Evolutionary conservation across 2,797 vertebrate species (phyloP).

Genomic region (Poliocrania exsul): DNA sequence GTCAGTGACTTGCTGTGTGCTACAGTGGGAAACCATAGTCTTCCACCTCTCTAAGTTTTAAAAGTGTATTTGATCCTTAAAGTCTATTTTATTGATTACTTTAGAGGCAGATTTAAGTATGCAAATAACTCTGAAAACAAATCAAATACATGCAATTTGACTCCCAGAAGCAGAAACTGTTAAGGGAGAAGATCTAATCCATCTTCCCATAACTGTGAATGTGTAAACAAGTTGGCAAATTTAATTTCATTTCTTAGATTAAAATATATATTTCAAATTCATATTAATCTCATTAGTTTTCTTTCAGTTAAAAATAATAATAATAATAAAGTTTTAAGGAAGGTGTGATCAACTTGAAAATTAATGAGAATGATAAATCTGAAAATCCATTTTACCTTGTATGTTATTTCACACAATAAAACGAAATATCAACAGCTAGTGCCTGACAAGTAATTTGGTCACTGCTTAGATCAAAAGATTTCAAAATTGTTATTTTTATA

Average conservation of each 20-base stretch:
- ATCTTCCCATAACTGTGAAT: neutral
- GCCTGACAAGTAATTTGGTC: neutral
- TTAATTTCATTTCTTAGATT: neutral
- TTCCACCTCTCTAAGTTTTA: neutral
- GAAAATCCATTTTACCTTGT: neutral
- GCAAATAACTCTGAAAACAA: neutral
- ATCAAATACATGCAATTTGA: neutral
- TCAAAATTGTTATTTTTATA: neutral
- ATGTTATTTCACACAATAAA: neutral
- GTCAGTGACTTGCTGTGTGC: neutral
- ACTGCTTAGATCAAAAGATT: neutral
- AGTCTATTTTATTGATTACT: neutral
- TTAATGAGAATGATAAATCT: neutral
- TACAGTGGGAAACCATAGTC: neutral
- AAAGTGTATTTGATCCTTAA: neutral
- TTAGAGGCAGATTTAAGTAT: neutral
- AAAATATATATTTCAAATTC: neutral
- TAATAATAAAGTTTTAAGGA: neutral
- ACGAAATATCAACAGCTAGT: neutral
- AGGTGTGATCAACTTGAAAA: neutral
- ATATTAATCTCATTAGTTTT: neutral
- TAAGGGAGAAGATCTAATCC: neutral
- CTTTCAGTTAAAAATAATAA: neutral
- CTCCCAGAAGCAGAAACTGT: neutral
- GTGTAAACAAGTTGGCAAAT: neutral